Evolutionary conservation across 1,140 invertebrate genomes (phyloP), one percentile per base, ranked within the genome.

Genomic region (Papilio polyxenes): DNA sequence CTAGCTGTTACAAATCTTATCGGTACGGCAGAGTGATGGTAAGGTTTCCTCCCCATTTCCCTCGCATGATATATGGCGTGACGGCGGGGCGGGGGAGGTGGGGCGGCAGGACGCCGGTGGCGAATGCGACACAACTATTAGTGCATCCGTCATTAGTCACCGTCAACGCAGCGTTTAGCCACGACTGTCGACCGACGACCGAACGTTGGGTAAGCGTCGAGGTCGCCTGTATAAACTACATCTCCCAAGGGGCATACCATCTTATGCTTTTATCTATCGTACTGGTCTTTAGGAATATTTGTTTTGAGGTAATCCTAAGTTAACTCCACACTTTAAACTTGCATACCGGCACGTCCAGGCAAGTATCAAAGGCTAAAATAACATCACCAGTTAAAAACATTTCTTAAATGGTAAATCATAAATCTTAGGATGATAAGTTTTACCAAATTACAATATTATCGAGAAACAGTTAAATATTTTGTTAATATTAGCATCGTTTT

Each of bases 61-160:
- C 91, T 90, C 89, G 89, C 89, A 92, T 92, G 92, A 94, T 92
- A 90, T 92, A 94, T 90, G 86, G 87, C 82, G 86, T 62, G 83
- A 65, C 75, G 79, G 85, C 85, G 85, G 84, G 17, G 56, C 56
- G 86, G 87, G 75, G 83, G 76, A 53, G 69, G 84, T 84, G 85
- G 84, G 4, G 56, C 17, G 86, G 87, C 82, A 85, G 75, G 83
- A 74, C 75, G 79, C 84, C 85, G 85, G 84, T 83, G 87, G 87
- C 86, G 88, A 88, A 85, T 88, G 90, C 88, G 91, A 91, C 92
- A 91, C 91, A 89, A 94, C 93, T 94, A 94, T 94, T 94, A 94
- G 92, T 94, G 93, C 93, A 94, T 94, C 90, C 82, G 90, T 93
- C 93, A 94, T 94, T 94, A 94, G 92, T 94, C 92, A 87, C 87